These are phyloP conservation scores for Chalcosyrphus nemorum DNA, from an alignment of 2,888 invertebrate genomes.

Conservation along the genomic window DNA sequence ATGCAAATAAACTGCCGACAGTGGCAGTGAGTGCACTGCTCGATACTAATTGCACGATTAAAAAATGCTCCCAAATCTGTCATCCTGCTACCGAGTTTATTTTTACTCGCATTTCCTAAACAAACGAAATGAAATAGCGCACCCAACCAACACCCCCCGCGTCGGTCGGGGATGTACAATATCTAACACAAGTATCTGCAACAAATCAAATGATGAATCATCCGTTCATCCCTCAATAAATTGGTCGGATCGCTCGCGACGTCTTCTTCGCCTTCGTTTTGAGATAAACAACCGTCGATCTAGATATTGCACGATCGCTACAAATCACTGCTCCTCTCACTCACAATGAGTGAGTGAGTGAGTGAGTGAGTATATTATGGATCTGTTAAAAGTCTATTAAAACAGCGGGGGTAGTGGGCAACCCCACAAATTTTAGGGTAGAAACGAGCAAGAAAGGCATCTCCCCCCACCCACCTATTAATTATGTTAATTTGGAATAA, in stretches of 20 bases:
- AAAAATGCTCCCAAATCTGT: slow-evolving; percentile 71
- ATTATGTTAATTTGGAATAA: slow-evolving; percentile 71
- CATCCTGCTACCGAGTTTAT: slow-evolving; percentile 55
- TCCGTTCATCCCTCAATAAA: slow-evolving; percentile 58
- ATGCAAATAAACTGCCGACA: slow-evolving; percentile 54
- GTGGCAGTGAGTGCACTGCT: slow-evolving; percentile 58
- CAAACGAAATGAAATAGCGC: slow-evolving; percentile 39
- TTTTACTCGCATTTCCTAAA: slow-evolving; percentile 57
- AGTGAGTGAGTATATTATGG: neutral
- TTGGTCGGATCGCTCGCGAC: slow-evolving; percentile 34
- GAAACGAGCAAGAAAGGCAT: slow-evolving; percentile 23
- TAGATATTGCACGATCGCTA: slow-evolving; percentile 26
- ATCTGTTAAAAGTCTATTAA: slow-evolving; percentile 2
- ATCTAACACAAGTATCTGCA: slow-evolving; percentile 29
- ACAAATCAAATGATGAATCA: slow-evolving; percentile 63
- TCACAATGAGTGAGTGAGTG: slow-evolving; percentile 32
- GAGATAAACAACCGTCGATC: slow-evolving; percentile 35
- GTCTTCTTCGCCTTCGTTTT: slow-evolving; percentile 16
- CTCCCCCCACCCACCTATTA: slow-evolving; percentile 46
- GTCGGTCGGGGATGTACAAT: too few relatives aligned
- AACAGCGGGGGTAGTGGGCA: neutral
- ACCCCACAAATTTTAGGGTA: slow-evolving; percentile 4
- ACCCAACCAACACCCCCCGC: neutral
- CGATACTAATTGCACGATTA: slow-evolving; percentile 69
- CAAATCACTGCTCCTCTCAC: slow-evolving; percentile 1